Percentiles rank a stretch among this genome's conserved stretches.
Conservation (phyloP, 2,113 vertebrate species). For the Progne subis region DNA sequence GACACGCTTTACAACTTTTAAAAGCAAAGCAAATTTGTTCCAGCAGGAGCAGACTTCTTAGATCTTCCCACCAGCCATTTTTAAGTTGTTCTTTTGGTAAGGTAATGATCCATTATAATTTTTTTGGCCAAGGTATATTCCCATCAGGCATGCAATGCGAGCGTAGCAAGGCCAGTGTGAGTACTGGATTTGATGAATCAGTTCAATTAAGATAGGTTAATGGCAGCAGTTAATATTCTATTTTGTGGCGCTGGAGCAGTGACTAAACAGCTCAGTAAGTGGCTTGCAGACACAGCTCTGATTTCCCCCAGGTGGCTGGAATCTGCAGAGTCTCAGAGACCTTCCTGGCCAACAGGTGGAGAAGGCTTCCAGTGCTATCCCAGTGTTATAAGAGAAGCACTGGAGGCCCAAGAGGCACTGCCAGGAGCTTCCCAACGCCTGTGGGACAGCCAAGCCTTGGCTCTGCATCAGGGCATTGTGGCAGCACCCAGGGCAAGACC, state of each 20-base stretch:
- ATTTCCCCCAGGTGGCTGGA: neutral
- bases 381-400: rapidly evolving
- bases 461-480: neutral
- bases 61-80: neutral
- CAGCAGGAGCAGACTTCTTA: neutral
- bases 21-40: neutral
- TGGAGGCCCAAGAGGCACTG: too few relatives aligned
- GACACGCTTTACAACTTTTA: neutral
- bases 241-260: neutral
- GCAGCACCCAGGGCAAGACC: neutral
- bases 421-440: neutral
- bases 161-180: neutral
- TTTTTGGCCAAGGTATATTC: neutral
- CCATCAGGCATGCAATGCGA: neutral
- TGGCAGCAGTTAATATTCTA: neutral
- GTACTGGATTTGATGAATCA: neutral
- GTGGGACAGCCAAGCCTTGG: neutral
- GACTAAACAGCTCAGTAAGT: neutral
- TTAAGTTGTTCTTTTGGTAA: neutral
- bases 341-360: neutral
- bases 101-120: neutral
- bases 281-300: neutral
- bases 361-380: neutral
- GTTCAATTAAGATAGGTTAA: neutral
- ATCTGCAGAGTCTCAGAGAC: neutral